phyloP scores from a whole-genome alignment of 53 echinoderm and acorn worm species.

The Holothuria leucospilota region DNA sequence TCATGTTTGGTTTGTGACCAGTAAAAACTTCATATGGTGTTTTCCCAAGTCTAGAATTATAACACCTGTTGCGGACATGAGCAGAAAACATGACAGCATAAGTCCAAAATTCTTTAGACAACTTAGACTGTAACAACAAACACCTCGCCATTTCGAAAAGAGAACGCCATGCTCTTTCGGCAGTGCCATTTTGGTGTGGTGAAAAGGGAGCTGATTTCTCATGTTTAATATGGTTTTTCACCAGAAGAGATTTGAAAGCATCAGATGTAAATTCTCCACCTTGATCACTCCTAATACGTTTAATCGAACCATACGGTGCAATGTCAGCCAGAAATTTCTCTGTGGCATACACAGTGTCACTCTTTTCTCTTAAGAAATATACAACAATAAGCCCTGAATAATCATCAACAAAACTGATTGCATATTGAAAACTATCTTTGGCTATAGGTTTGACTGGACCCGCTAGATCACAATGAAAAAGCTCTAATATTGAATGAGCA shows the following conservation, averaged over 20 bases:
- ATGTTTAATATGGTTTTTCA: no score
- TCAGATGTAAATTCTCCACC: constrained; percentile 19
- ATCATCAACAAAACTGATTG: constrained; percentile 49
- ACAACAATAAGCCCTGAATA: constrained; percentile 46
- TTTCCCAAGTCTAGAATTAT: no score
- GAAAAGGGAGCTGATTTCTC: no score
- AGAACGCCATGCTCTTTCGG: no score
- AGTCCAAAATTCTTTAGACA: no score
- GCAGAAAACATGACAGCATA: no score
- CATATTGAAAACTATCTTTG: constrained; percentile 53
- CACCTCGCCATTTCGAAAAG: no score
- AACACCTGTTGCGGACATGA: no score
- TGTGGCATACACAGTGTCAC: constrained; percentile 45
- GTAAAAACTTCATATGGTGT: no score
- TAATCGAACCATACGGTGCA: constrained; percentile 49
- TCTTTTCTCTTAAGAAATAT: constrained; percentile 55
- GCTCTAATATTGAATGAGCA: constrained; percentile 30
- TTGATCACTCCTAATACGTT: constrained; percentile 33
- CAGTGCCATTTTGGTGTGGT: no score
- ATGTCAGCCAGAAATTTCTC: constrained; percentile 54
- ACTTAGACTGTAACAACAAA: no score
- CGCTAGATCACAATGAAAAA: constrained; percentile 62
- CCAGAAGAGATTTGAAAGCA: constrained; percentile 21
- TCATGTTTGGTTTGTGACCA: no score
- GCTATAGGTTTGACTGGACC: constrained; percentile 48